Percentiles rank a stretch among this genome's conserved stretches.
Conservation (phyloP, 1,140 invertebrate genomes). For the Drosophila pruinosa region DNA sequence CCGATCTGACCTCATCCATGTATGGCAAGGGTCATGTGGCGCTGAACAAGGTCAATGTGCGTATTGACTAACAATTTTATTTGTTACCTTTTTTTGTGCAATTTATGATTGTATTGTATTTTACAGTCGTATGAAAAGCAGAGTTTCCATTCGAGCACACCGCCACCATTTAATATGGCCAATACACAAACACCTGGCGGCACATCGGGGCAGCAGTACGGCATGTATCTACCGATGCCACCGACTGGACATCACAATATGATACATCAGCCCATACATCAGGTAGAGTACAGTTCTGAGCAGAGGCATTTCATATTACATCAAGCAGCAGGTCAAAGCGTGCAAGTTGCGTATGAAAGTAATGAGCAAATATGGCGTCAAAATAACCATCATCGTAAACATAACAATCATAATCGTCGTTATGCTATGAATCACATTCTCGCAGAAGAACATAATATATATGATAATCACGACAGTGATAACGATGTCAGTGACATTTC, state of each 20-base stretch:
- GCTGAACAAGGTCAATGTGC: slow-evolving; percentile 89
- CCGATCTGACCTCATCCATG: slow-evolving; percentile 87
- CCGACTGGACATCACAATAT: slow-evolving; percentile 86
- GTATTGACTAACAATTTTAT: slow-evolving; percentile 32
- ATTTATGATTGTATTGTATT: background rate
- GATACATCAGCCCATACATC: slow-evolving; percentile 90
- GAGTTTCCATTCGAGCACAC: slow-evolving; percentile 92
- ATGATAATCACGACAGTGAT: slow-evolving; percentile 9
- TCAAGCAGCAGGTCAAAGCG: slow-evolving; percentile 26
- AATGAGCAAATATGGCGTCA: slow-evolving; percentile 38
- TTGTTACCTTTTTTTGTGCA: too few species aligned
- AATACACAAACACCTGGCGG: slow-evolving; percentile 89
- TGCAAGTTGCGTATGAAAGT: slow-evolving; percentile 14
- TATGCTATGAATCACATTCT: background rate
- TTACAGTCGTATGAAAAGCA: slow-evolving; percentile 92
- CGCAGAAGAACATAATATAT: slow-evolving; percentile 8
- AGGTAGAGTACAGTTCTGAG: slow-evolving; percentile 83
- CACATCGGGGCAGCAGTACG: slow-evolving; percentile 87
- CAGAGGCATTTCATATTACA: slow-evolving; percentile 27
- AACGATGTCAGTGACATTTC: slow-evolving; percentile 45
- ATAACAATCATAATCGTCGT: slow-evolving; percentile 9
- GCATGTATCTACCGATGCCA: slow-evolving; percentile 89
- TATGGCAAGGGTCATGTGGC: slow-evolving; percentile 90
- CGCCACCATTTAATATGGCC: slow-evolving; percentile 90
- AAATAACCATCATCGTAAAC: slow-evolving; percentile 2